Percentiles rank a stretch among this genome's conserved stretches.
Conservation (phyloP, 2,888 invertebrate species). For the Drosophila limbata region DNA sequence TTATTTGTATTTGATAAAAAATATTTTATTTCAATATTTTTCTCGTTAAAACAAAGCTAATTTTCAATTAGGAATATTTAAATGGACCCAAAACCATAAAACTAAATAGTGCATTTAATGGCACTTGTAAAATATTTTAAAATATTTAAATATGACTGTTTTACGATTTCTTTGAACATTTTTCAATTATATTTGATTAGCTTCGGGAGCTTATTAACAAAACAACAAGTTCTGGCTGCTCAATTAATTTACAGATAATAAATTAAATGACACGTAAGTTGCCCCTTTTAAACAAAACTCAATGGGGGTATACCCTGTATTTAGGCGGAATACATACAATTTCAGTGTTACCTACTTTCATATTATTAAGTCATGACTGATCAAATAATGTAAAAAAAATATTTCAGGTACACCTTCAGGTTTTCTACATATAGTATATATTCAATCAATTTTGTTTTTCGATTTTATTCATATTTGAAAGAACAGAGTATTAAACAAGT, state of each 20-base stretch:
- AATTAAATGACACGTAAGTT: conserved; percentile 1
- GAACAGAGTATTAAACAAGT: conserved; percentile 1
- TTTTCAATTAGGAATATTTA: not conserved
- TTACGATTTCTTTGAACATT: conserved; percentile 9
- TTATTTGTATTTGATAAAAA: not conserved
- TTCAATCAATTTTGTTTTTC: not conserved
- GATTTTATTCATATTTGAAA: not conserved
- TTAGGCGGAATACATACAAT: not conserved
- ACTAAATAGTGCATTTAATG: conserved; percentile 7
- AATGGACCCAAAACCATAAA: not conserved
- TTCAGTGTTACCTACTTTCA: not conserved
- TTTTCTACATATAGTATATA: no score
- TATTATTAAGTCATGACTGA: no score
- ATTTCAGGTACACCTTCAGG: no score
- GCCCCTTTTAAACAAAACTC: not conserved
- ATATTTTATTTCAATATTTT: not conserved
- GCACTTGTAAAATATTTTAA: conserved; percentile 3
- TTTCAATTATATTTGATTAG: not conserved
- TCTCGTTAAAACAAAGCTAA: no score
- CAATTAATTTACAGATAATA: conserved; percentile 6
- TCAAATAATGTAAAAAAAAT: no score
- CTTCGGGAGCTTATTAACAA: conserved; percentile 1
- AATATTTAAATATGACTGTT: conserved; percentile 4
- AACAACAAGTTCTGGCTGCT: conserved; percentile 5
- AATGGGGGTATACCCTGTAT: conserved; percentile 1